These are phyloP conservation scores for Myiopsitta monachus DNA, from an alignment of 2,113 vertebrate species.

Conservation along the genomic window DNA sequence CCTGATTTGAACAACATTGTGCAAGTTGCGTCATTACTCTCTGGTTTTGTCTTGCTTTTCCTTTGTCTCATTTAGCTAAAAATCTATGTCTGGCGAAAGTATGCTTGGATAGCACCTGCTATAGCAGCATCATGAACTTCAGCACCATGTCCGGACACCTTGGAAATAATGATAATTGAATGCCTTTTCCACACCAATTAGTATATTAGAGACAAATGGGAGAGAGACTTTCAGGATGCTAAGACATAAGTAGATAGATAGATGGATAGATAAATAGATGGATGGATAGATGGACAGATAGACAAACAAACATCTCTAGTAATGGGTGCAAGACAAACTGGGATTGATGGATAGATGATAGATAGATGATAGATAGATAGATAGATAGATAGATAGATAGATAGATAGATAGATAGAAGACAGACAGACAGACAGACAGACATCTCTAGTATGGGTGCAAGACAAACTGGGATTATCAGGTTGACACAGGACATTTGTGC, in stretches of 20 bases:
- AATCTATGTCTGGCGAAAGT: neutral
- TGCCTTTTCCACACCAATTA: neutral
- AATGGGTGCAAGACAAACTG: neutral
- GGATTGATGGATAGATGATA: neutral
- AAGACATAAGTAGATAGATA: neutral
- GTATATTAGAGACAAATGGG: neutral
- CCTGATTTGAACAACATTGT: neutral
- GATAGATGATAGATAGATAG: no score
- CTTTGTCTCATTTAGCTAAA: neutral
- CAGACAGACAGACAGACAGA: neutral
- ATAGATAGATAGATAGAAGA: no score
- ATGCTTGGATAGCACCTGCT: neutral
- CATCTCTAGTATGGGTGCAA: neutral
- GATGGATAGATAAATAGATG: no score
- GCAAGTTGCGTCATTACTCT: neutral
- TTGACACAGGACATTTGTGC: neutral
- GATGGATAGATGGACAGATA: neutral
- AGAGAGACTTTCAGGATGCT: neutral
- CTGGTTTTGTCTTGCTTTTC: neutral
- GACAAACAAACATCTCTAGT: neutral
- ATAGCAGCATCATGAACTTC: neutral
- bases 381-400: no score
- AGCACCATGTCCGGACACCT: neutral
- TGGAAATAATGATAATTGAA: neutral
- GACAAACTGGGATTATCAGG: neutral